These are phyloP conservation scores for Dione juno DNA, from an alignment of 2,888 invertebrate species.

Conservation along the genomic window DNA sequence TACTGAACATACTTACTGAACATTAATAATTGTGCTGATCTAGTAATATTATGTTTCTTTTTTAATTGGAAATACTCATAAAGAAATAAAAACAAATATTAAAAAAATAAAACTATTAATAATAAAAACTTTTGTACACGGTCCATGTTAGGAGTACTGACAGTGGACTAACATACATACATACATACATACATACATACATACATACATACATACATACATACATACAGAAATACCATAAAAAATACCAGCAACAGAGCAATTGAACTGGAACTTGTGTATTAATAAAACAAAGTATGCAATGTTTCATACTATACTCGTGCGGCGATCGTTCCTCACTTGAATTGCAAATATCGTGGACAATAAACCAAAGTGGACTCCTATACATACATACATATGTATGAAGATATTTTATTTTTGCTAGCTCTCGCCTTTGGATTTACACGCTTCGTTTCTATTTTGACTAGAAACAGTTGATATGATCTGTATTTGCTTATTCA, in stretches of 20 bases:
- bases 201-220: neutral
- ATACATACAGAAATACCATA: neutral
- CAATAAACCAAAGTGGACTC: constrained; percentile 38
- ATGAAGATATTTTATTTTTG: constrained; percentile 20
- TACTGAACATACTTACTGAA: too few relatives aligned
- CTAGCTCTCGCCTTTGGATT: neutral
- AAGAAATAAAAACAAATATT: too few relatives aligned
- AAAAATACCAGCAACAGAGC: neutral
- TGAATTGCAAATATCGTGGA: constrained; percentile 37
- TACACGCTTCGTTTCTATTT: neutral
- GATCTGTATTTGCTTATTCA: neutral
- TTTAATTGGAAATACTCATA: too few relatives aligned
- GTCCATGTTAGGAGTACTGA: too few relatives aligned
- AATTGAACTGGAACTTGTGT: constrained; percentile 9
- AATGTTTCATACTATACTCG: constrained; percentile 7
- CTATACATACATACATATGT: constrained; percentile 29
- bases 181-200: neutral
- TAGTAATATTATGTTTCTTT: too few relatives aligned
- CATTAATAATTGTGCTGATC: too few relatives aligned
- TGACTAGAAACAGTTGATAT: neutral
- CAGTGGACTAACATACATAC: too few relatives aligned
- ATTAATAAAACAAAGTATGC: constrained; percentile 23
- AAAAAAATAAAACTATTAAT: too few relatives aligned
- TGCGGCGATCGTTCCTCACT: constrained; percentile 10
- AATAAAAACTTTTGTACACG: too few relatives aligned